Evolutionary conservation across 2,888 invertebrate genomes (phyloP), one percentile per base, ranked within the genome.

Genomic region (Glyphotaelius pellucidus): DNA sequence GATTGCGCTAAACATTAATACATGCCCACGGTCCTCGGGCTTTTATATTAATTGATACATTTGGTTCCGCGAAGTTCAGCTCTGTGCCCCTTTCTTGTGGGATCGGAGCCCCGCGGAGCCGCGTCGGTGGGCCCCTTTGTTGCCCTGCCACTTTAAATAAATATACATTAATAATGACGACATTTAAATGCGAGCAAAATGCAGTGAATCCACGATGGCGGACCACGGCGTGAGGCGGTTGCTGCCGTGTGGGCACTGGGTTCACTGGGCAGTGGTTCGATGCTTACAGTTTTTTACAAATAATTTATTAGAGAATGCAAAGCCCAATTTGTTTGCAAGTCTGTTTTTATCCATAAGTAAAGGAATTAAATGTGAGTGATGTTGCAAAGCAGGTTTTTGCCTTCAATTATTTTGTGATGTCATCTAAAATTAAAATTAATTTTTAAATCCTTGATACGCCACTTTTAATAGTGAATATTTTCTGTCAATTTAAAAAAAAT

Each of bases 51-150:
- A 90, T 90, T 90, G 90, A 86, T 87, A 90, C 90, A 90, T 90
- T 90, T 47, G 42, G 79, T 19, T 25, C 80, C 35, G 79, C 90
- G 85, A 52, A 85, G 85, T 42, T 32, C 79, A 84, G 84, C 86
- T 80, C 86, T 79, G 42, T 80, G 80, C 42, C 86, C 80, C 32
- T 86, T 30, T 30, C 91, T 88, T 35, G 80, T 25, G 80, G 81
- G 81, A 67, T 47, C 83, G 90, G 91, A 90, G 90, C 88, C 93
- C 93, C 90, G 92, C 91, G 35, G 93, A 14, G 93, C 92, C 52
- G n/a, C 80, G 87, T 85, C 90, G 93, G 93, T 93, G 93, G 92
- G 88, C 93, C 90, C 91, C 89, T 90, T 93, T 92, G 93, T 93
- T 90, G 89, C n/a, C 30, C 84, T 93, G 93, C 89, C 93, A 93